These are phyloP conservation scores for Edolisoma coerulescens DNA, from an alignment of 2,113 vertebrate species.

Conservation along the genomic window DNA sequence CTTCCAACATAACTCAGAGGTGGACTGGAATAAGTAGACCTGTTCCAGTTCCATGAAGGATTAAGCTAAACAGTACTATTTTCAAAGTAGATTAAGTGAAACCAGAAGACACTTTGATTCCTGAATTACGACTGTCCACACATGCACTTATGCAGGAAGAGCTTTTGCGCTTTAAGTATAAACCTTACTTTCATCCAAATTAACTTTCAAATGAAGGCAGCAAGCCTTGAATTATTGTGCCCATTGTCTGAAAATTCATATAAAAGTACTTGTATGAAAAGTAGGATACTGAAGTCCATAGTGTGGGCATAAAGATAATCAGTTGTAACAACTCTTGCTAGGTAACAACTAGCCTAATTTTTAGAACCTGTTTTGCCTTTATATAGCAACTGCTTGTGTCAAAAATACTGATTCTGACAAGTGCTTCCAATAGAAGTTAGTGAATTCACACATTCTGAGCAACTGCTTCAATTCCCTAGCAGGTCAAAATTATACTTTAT, in stretches of 20 bases:
- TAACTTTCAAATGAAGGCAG: not conserved
- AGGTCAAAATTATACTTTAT: not conserved
- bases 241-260: not conserved
- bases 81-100: constrained; percentile 37
- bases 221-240: not conserved
- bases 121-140: not conserved
- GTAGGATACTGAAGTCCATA: not conserved
- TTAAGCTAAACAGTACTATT: constrained; percentile 29
- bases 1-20: not conserved
- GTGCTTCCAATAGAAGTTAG: not conserved
- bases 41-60: constrained; percentile 22
- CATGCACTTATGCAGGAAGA: not conserved
- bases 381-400: not conserved
- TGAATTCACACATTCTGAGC: not conserved
- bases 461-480: not conserved
- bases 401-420: not conserved
- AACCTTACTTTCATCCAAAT: constrained; percentile 13
- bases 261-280: not conserved
- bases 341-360: not conserved
- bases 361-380: not conserved
- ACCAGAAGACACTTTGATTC: constrained; percentile 32
- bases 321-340: not conserved
- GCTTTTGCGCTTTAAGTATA: constrained; percentile 19
- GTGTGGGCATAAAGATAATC: not conserved
- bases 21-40: not conserved